phyloP scores from a whole-genome alignment of 2,888 invertebrate species.

The Lasioglossum oenotherae region DNA sequence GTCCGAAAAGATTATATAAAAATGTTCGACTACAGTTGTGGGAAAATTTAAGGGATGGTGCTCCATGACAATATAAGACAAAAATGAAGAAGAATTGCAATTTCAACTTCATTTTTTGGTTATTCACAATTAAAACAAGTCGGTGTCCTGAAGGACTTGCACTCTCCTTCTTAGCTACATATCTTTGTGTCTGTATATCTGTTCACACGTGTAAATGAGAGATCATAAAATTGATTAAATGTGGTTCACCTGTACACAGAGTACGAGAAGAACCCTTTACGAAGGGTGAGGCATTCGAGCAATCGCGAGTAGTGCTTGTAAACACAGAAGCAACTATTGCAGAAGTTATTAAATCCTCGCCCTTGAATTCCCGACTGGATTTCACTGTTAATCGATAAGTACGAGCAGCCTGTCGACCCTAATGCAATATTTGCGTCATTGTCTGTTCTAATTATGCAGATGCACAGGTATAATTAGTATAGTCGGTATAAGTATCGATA shows the following conservation, averaged over 20 bases:
- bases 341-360: slow-evolving; percentile 26
- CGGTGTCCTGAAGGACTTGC: too few species aligned
- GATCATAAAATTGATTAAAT: too few species aligned
- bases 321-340: not conserved
- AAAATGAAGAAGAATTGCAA: too few species aligned
- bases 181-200: too few species aligned
- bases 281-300: not conserved
- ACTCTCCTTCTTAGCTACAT: too few species aligned
- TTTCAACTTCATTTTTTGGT: too few species aligned
- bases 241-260: too few species aligned
- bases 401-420: slow-evolving; percentile 20
- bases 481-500: slow-evolving; percentile 30
- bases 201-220: too few species aligned
- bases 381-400: slow-evolving; percentile 47
- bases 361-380: slow-evolving; percentile 31
- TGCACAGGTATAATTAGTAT: slow-evolving; percentile 59
- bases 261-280: not conserved
- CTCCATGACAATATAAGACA: too few species aligned
- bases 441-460: slow-evolving; percentile 63
- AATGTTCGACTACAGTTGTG: too few species aligned
- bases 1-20: not conserved
- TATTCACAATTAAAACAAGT: too few species aligned
- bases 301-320: not conserved
- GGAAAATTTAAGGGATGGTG: too few species aligned
- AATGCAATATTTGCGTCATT: slow-evolving; percentile 60